Base-by-base conservation (phyloP, 2,797 vertebrate species). In the Myotis daubentonii region DNA sequence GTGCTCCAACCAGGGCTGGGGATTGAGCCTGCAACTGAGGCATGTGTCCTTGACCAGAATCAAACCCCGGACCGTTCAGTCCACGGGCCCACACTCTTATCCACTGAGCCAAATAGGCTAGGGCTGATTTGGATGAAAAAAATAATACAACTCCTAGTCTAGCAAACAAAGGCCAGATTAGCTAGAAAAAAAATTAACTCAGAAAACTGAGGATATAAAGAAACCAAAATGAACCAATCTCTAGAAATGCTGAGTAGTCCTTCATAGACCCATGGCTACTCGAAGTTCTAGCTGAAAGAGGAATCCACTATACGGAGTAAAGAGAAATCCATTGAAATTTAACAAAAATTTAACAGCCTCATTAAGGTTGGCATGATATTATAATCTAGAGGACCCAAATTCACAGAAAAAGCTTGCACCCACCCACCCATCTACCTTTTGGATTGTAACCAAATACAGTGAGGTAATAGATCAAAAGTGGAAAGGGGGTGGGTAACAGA, bases 151-250 rank as follows among this genome's bases (percentile, higher is more conserved):
- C 36, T 87, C 57, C 20, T 20, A 88, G 5, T 4, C n/a, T n/a
- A 70, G n/a, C 22, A 84, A 92, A 79, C 41, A 94, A 95, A 78
- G n/a, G 66, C 8, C 36, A 91, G 33, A 68, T 72, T 53, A 86
- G 20, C 30, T 62, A 72, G 44, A 91, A 94, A 86, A 78, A 10
- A 93, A 62, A 62, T 41, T 70, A 84, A 87, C 33, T 60, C 47
- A 65, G 65, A 92, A 93, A 92, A 41, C 49, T 84, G 68, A 85
- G 53, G 30, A 75, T 23, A 47, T 49, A 71, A 55, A 92, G 75
- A 95, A 86, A 87, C 36, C 38, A 71, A 79, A 91, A 53, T 91
- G 90, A 89, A 86, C 23, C 51, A 60, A 89, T 23, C 23, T 74
- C 28, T 23, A 75, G 81, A 92, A 71, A 36, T 75, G 23, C 76